Evolutionary conservation across 2,797 vertebrate genomes (phyloP), one percentile per base, ranked within the genome.

Genomic region (Loriculus beryllinus): DNA sequence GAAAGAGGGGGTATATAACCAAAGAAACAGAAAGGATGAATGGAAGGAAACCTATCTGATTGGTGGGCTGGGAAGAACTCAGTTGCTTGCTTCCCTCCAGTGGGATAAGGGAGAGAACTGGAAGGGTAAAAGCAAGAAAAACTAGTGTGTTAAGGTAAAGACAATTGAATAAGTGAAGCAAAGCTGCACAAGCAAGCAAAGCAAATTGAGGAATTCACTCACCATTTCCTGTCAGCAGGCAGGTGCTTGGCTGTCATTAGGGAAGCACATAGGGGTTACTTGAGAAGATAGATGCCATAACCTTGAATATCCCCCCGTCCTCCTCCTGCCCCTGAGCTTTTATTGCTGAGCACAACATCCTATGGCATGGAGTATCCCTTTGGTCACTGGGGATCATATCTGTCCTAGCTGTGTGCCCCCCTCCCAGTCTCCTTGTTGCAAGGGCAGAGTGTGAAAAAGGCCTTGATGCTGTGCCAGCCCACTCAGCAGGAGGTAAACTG

Each of bases 391-490:
- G 16, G 14, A 14, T 70, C 64, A 31, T 21, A 33, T 15, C 67
- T 86, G 31, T 74, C 43, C 54, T 3, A 28, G 68, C 52, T 57
- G 13, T 47, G 37, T 68, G 12, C 22, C 9, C 42, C 42, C 9
- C 35, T 11, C 4, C 40, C n/a, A 29, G 22, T 13, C 40, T 82
- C 19, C 70, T 54, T 0, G 0, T 47, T 78, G 35, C 0, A 1
- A 43, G 42, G 70, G 19, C 67, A 72, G 39, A 51, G 37, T 43
- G 48, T 28, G 40, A 70, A 21, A 62, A 74, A 54, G 68, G 21
- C 47, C 85, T 85, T 40, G 85, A 16, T 0, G 39, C 71, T 63
- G 76, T 67, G 71, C 56, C 82, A 84, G 78, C 47, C 29, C 71
- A 63, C 48, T 60, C 47, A 47, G 37, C 65, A 28, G 23, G 3